Conservation (phyloP, 2,797 vertebrate species). For the Hydrophis major region DNA sequence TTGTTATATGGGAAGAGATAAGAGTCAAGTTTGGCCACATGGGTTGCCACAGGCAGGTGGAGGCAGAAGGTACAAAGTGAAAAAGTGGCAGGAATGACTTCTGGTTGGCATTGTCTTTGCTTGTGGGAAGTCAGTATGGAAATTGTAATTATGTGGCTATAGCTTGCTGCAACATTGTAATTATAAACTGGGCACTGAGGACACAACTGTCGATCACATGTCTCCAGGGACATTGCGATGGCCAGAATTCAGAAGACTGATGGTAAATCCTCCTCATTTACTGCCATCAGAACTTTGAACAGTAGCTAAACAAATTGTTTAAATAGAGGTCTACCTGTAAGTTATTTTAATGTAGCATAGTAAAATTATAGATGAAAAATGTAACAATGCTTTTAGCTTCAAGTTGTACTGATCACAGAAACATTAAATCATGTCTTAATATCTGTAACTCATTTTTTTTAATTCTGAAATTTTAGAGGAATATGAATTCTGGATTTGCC, state of each 20-base stretch:
- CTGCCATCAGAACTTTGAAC: neutral
- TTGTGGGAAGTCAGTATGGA: neutral
- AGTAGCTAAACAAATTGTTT: neutral
- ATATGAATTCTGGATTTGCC: neutral
- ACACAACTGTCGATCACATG: neutral
- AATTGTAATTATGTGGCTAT: neutral
- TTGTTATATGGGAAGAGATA: neutral
- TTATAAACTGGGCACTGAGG: neutral
- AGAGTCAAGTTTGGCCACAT: neutral
- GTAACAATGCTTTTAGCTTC: neutral
- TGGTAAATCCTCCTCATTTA: neutral
- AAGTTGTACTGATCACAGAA: neutral
- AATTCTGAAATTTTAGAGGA: neutral
- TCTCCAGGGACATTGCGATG: neutral
- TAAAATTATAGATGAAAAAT: neutral
- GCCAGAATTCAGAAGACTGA: neutral
- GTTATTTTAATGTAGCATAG: neutral
- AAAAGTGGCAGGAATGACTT: neutral
- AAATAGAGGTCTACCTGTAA: neutral
- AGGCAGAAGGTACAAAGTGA: neutral
- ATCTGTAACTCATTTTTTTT: neutral
- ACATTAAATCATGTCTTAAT: neutral
- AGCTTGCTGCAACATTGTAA: neutral
- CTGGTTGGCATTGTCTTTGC: neutral
- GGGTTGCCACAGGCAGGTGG: neutral